A percentile compares a stretch with the other conserved stretches of the same genome.
phyloP scores from a whole-genome alignment of 92 coral and sea anemone species.

The Phenganax subtilis region DNA sequence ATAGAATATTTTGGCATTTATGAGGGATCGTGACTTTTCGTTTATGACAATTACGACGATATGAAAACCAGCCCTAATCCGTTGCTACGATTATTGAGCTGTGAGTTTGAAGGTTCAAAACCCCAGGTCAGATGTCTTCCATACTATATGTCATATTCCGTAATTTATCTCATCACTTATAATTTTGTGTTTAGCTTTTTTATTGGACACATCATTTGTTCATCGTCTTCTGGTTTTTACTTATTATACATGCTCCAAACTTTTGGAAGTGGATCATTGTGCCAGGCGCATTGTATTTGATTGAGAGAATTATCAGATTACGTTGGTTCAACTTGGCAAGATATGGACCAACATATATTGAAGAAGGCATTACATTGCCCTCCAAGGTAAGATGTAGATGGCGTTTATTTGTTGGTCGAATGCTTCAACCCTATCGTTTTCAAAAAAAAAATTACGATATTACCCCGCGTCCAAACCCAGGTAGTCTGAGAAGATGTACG shows the following conservation, averaged over 20 bases:
- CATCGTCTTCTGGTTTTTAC: slow-evolving; percentile 27
- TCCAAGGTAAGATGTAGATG: slow-evolving; percentile 15
- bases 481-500: too few species aligned
- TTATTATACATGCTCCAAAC: slow-evolving; percentile 30
- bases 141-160: too few species aligned
- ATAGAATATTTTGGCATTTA: too few species aligned
- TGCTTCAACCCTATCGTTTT: background rate
- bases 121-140: too few species aligned
- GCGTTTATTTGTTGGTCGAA: background rate
- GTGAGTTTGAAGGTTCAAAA: too few species aligned
- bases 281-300: slow-evolving; percentile 24
- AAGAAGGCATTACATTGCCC: slow-evolving; percentile 32
- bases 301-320: slow-evolving; percentile 30
- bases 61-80: too few species aligned
- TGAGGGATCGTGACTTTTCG: too few species aligned
- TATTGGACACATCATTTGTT: slow-evolving; percentile 31
- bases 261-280: slow-evolving; percentile 38
- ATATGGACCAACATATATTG: slow-evolving; percentile 32
- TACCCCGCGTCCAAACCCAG: too few species aligned
- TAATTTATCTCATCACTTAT: background rate
- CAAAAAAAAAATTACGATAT: too few species aligned
- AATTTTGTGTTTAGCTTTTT: slow-evolving; percentile 5
- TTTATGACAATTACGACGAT: too few species aligned
- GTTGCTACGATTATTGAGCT: too few species aligned
- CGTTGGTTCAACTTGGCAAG: slow-evolving; percentile 34